These are phyloP conservation scores for Paracanthobrama guichenoti DNA, from an alignment of 2,113 vertebrate species.

Conservation along the genomic window DNA sequence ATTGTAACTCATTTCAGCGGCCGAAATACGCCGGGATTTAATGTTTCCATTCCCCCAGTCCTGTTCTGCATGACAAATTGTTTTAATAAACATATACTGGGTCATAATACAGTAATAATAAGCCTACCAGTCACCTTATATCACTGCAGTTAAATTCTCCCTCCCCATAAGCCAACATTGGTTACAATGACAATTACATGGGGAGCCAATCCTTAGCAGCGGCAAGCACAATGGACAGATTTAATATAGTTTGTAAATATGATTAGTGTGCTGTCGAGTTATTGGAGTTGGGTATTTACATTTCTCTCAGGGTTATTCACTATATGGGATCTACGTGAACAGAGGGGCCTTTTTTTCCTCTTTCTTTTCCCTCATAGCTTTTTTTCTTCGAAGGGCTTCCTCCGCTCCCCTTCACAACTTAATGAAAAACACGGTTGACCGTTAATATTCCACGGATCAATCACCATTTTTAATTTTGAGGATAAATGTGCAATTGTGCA, in stretches of 20 bases:
- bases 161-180: constrained; percentile 86
- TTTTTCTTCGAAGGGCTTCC: constrained; percentile 70
- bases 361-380: constrained; percentile 61
- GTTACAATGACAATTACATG: constrained; percentile 98
- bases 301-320: constrained; percentile 96
- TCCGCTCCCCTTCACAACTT: constrained; percentile 78
- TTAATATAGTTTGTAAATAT: constrained; percentile 99
- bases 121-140: constrained; percentile 98
- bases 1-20: constrained; percentile 94
- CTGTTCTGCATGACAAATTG: constrained; percentile 99
- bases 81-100: constrained; percentile 99
- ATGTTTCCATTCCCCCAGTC: constrained; percentile 94
- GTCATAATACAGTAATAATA: constrained; percentile 99
- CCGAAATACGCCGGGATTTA: constrained; percentile 95
- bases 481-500: constrained; percentile 79
- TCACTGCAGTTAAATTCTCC: constrained; percentile 98
- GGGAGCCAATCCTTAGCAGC: constrained; percentile 84
- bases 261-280: constrained; percentile 99
- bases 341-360: constrained; percentile 80
- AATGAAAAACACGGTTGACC: constrained; percentile 92
- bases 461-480: constrained; percentile 86
- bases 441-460: constrained; percentile 92
- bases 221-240: constrained; percentile 96
- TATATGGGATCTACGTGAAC: constrained; percentile 90
- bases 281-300: constrained; percentile 98